Evolutionary conservation across 1,140 invertebrate species (phyloP), one percentile per base, ranked within the genome.

Genomic region (Lepidotrigona ventralis): DNA sequence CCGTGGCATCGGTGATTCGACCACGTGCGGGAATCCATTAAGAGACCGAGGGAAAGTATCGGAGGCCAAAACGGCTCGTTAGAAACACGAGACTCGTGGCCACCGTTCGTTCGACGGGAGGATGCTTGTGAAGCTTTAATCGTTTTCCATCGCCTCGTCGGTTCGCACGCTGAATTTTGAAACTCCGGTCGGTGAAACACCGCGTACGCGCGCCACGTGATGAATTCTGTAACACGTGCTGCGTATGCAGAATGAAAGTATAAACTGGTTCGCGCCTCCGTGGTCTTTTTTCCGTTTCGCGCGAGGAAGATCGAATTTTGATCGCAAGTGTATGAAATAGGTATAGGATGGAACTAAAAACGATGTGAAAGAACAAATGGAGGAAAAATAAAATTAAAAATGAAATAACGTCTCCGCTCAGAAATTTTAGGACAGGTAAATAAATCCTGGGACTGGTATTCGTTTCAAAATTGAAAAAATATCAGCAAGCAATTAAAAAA

Each of bases 11-110:
- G 23, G 51, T 26, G 33, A 46, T 60, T 69, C 39, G 39, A 68
- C 21, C 76, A 79, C 79, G 64, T 63, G 78, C 64, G 33, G 46
- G 14, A 74, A 51, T n/a, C 69, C 69, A 84, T 84, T 84, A 70
- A 58, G 54, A 63, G 63, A n/a, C 23, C 26, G 19, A 74, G 51
- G 54, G 54, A 46, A 60, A 54, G 29, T 56, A 46, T n/a, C n/a
- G 6, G 23, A 21, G 14, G 3, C 8, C 6, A 17, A 46, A 70
- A 70, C 11, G 39, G 12, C 39, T 46, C 68, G 68, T 70, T 70
- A n/a, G 68, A 70, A 70, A 70, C 23, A 23, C 23, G 21, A 39
- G 4, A 21, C 21, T 84, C 71, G 5, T 76, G 39, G 23, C 66
- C 12, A 69, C 21, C 11, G 33, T 39, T 68, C 66, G 11, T 46